Base-by-base conservation (phyloP, 2,797 vertebrate species). In the Premnoplex brunnescens region DNA sequence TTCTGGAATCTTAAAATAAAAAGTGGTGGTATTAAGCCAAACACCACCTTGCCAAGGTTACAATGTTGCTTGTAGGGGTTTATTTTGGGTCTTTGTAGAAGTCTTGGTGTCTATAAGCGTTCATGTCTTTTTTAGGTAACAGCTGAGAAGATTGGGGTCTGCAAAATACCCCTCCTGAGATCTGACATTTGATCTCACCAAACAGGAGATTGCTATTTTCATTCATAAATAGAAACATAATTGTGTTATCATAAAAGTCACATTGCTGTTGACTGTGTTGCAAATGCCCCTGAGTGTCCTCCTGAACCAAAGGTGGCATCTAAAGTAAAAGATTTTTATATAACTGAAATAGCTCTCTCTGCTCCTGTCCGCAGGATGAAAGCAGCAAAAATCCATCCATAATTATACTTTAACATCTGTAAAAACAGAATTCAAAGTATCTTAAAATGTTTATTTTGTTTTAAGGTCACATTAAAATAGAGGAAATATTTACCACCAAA, bases 241-340 rank as follows among this genome's bases (percentile, higher is more conserved):
- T 85, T 79, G 23, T 71, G 66, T 90, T 93, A 94, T 83, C 77
- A 89, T 81, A 71, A 88, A 87, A 89, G 63, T 72, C 77, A 66
- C 51, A 66, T 80, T 88, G 80, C 64, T 83, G 34, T 78, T 87
- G 76, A 56, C 73, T 83, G 30, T 59, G n/a, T 14, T 78, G 63
- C 48, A 67, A 80, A 62, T 7, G 12, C 14, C 62, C 63, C 34
- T 27, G 44, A 72, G 67, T 39, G 77, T 56, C 67, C 43, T 77
- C 83, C 71, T 85, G 91, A 91, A 73, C 30, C 27, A 69, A 90
- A 90, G 69, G 64, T 76, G 48, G 9, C 16, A 67, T 60, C 43
- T 41, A 67, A 77, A 30, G 27, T 51, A 63, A 73, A 89, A 75
- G 21, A 19, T 51, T 89, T 92, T 75, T 59, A 46, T 41, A 21